These are phyloP conservation scores for Branchellion lobata DNA, from an alignment of 2,888 invertebrate genomes.

Conservation along the genomic window DNA sequence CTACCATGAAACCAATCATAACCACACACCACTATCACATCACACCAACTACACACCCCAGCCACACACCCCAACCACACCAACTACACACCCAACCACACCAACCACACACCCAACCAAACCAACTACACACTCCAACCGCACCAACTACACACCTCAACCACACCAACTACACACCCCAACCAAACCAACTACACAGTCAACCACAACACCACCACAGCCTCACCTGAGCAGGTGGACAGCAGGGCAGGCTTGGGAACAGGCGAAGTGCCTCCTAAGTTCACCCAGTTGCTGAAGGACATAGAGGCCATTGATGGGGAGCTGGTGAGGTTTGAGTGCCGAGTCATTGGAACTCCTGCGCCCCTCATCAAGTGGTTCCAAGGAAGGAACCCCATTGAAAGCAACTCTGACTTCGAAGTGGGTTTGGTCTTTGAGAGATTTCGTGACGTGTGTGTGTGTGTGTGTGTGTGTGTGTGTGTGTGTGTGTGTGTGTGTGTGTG, in stretches of 20 bases:
- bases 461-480: slow-evolving; percentile 17
- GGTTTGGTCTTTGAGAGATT: too few species aligned
- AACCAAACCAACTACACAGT: too few species aligned
- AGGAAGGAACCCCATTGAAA: slow-evolving; percentile 70
- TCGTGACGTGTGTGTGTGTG: slow-evolving; percentile 11
- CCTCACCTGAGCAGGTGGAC: slow-evolving; percentile 18
- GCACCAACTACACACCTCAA: too few species aligned
- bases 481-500: background rate
- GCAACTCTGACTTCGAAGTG: slow-evolving; percentile 68
- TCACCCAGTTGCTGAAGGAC: slow-evolving; percentile 69
- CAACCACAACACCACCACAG: too few species aligned
- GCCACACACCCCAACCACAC: too few species aligned
- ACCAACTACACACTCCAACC: too few species aligned
- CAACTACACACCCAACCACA: too few species aligned
- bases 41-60: too few species aligned
- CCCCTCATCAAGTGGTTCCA: slow-evolving; percentile 76
- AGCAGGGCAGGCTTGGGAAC: slow-evolving; percentile 39
- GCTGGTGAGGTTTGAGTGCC: slow-evolving; percentile 59
- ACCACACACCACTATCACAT: too few species aligned
- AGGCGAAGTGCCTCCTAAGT: slow-evolving; percentile 59
- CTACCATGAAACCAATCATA: too few species aligned
- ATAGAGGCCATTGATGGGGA: slow-evolving; percentile 70
- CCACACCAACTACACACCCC: too few species aligned
- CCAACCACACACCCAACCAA: too few species aligned
- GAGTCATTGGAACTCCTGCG: slow-evolving; percentile 60